phyloP scores from a whole-genome alignment of 2,888 invertebrate genomes.

The Agrotis clavis region DNA sequence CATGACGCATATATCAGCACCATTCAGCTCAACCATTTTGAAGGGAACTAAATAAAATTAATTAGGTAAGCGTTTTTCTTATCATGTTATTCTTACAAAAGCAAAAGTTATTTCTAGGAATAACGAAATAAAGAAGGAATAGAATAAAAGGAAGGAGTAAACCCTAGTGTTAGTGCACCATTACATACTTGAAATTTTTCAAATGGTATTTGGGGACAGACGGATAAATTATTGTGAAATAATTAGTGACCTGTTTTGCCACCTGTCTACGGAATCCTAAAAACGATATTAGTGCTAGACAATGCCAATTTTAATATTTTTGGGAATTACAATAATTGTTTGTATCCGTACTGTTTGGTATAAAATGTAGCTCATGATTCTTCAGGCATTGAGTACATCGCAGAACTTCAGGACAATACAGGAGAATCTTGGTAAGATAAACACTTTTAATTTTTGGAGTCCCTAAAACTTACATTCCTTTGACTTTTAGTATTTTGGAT shows the following conservation, averaged over 20 bases:
- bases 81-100: too few species aligned
- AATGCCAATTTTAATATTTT: constrained; percentile 67
- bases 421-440: constrained; percentile 37
- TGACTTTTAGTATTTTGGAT: not conserved
- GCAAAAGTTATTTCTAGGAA: too few species aligned
- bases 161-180: too few species aligned
- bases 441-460: not conserved
- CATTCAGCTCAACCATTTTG: too few species aligned
- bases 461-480: not conserved
- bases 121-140: too few species aligned
- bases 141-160: too few species aligned
- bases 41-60: too few species aligned
- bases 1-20: too few species aligned
- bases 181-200: too few species aligned
- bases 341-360: constrained; percentile 71
- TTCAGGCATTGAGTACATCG: constrained; percentile 40
- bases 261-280: not conserved
- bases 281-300: constrained; percentile 50
- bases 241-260: not conserved
- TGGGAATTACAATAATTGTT: constrained; percentile 72
- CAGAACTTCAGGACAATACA: constrained; percentile 10
- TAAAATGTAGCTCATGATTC: constrained; percentile 54
- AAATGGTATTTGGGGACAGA: too few species aligned
- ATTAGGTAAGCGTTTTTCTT: too few species aligned
- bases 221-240: not conserved